A percentile compares a stretch with the other conserved stretches of the same genome.
phyloP scores from a whole-genome alignment of 2,888 invertebrate genomes.

The Pandemis cinnamomeana region DNA sequence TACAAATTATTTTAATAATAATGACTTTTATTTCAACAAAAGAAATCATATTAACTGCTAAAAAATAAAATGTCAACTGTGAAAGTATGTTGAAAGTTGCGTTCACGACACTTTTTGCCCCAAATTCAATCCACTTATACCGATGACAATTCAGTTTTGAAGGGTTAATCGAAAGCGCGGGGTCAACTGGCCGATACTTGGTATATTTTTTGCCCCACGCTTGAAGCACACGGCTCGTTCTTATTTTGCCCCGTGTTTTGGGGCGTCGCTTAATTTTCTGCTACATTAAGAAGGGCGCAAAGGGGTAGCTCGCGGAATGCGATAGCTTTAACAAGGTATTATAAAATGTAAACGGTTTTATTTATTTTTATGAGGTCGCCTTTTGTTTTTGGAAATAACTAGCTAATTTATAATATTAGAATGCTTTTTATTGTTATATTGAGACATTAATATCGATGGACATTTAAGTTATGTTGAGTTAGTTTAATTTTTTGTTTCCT shows the following conservation, averaged over 20 bases:
- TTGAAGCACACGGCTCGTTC: conserved; percentile 18
- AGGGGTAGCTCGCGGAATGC: conserved; percentile 32
- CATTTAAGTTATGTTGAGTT: too few relatives aligned
- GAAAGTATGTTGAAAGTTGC: conserved; percentile 17
- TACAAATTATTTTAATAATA: neutral
- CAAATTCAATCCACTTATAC: conserved; percentile 12
- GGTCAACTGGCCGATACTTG: conserved; percentile 18
- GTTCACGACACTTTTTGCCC: conserved; percentile 13
- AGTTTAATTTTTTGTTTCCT: too few relatives aligned
- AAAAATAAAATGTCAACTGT: conserved; percentile 3
- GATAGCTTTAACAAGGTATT: conserved; percentile 39
- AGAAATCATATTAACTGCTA: neutral
- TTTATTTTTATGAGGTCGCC: conserved; percentile 37
- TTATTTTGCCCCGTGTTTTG: conserved; percentile 26
- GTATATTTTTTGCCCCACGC: conserved; percentile 21
- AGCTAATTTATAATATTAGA: neutral
- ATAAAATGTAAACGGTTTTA: conserved; percentile 40
- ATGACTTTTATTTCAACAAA: neutral
- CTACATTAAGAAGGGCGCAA: conserved; percentile 77
- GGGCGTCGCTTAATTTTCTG: conserved; percentile 75
- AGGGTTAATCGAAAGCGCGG: conserved; percentile 13
- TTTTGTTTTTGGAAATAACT: conserved; percentile 33
- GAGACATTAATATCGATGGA: too few relatives aligned
- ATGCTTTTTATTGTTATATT: too few relatives aligned
- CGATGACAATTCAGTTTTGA: conserved; percentile 4